Evolutionary conservation across 2,113 vertebrate genomes (phyloP).

Genomic region (Elgaria multicarinata): DNA sequence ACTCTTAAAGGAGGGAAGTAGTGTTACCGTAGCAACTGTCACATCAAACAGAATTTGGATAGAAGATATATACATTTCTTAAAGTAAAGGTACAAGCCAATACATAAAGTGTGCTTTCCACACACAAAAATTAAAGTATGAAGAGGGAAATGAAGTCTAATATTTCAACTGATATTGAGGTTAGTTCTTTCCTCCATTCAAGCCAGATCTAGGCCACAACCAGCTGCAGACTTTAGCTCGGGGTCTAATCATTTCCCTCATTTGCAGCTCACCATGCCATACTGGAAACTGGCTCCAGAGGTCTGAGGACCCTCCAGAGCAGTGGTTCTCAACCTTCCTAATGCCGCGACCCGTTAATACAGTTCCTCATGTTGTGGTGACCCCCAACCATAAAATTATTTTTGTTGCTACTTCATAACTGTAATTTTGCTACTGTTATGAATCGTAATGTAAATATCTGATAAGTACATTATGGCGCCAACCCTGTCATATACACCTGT

Average conservation of each 20-base stretch:
- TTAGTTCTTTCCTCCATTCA: neutral
- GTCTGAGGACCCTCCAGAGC: neutral
- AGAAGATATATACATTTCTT: neutral
- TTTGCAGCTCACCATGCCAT: neutral
- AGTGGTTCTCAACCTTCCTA: no score
- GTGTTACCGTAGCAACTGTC: slow-evolving; percentile 2
- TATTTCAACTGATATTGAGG: neutral
- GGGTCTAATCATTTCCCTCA: neutral
- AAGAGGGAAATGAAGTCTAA: neutral
- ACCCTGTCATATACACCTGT: no score
- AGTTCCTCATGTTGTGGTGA: no score
- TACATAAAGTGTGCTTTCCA: neutral
- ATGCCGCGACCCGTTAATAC: no score
- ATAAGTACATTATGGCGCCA: no score
- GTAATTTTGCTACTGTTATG: no score
- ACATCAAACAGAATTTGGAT: slow-evolving; percentile 27
- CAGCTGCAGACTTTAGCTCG: neutral
- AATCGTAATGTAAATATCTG: no score
- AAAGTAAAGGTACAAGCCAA: slow-evolving; percentile 14
- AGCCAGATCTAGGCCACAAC: neutral
- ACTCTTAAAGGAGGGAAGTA: neutral
- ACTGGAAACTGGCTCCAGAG: neutral
- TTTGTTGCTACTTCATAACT: no score
- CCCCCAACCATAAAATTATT: no score
- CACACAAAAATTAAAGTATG: neutral